Conservation (phyloP, 2,797 vertebrate genomes). For the Alosa sapidissima region DNA sequence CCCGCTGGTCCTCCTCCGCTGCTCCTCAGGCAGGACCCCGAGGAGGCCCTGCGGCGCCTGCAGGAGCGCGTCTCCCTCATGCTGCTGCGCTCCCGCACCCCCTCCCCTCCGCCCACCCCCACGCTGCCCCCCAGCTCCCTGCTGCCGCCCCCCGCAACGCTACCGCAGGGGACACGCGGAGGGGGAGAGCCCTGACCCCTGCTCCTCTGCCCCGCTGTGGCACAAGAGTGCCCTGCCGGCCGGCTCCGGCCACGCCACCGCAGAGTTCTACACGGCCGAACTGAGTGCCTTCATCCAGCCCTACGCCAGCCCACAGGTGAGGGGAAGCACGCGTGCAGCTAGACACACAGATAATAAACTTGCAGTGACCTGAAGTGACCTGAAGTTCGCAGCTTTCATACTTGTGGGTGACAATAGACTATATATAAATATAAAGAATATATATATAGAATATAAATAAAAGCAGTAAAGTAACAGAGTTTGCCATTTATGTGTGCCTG, state of each 20-base stretch:
- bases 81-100: slow-evolving; percentile 69
- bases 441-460: too few relatives aligned
- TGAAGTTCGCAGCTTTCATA: too few relatives aligned
- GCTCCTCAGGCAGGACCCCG: slow-evolving; percentile 80
- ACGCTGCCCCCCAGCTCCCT: slow-evolving; percentile 74
- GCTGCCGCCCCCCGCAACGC: slow-evolving; percentile 41
- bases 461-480: too few relatives aligned
- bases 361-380: too few relatives aligned
- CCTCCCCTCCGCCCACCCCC: slow-evolving; percentile 74
- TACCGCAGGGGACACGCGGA: background rate
- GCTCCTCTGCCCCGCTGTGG: slow-evolving; percentile 77
- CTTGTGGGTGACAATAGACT: too few relatives aligned
- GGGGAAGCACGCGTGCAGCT: slow-evolving; percentile 29
- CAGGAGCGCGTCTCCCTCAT: slow-evolving; percentile 80
- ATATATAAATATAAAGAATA: too few relatives aligned
- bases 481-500: too few relatives aligned
- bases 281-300: slow-evolving; percentile 74
- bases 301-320: slow-evolving; percentile 65
- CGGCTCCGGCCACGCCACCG: slow-evolving; percentile 38
- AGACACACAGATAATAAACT: too few relatives aligned
- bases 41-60: slow-evolving; percentile 68
- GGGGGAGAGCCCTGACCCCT: background rate
- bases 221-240: slow-evolving; percentile 77
- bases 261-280: slow-evolving; percentile 74
- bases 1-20: slow-evolving; percentile 67